These are phyloP conservation scores for Oncorhynchus masou DNA, from an alignment of 2,113 vertebrate species.

Conservation along the genomic window DNA sequence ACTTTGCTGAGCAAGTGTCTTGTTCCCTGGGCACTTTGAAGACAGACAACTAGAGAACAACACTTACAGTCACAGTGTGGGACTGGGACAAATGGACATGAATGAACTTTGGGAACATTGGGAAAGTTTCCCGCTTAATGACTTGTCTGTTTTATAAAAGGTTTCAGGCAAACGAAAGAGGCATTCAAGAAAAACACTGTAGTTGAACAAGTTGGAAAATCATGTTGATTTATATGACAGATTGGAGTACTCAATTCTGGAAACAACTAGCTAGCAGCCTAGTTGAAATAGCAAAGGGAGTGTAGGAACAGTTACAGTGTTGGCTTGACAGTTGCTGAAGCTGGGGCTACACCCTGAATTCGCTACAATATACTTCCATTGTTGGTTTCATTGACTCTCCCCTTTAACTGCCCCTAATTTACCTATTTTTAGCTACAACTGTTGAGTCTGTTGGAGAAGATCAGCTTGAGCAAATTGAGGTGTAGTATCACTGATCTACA, in stretches of 20 bases:
- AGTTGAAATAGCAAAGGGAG: background rate
- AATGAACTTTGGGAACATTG: constrained; percentile 11
- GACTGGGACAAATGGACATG: background rate
- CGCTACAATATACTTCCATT: no score
- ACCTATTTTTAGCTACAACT: no score
- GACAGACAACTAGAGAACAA: constrained; percentile 25
- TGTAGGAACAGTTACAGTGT: no score
- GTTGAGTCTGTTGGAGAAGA: no score
- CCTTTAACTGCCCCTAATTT: no score
- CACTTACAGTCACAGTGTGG: constrained; percentile 9
- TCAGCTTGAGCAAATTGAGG: no score
- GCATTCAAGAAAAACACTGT: constrained; percentile 48
- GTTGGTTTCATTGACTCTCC: no score
- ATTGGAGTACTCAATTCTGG: constrained; percentile 13
- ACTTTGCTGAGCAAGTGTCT: background rate
- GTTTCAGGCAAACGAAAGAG: constrained; percentile 34
- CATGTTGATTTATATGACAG: constrained; percentile 22
- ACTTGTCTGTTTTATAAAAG: constrained; percentile 21
- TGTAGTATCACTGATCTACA: no score
- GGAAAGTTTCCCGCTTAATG: constrained; percentile 15
- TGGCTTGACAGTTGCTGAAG: no score
- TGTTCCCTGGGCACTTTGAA: constrained; percentile 4
- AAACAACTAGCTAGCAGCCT: background rate
- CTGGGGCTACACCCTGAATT: no score
- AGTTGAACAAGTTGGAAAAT: constrained; percentile 17